phyloP scores from a whole-genome alignment of 30 jellyfish, hydroid and myxozoan genomes.

The Hydractinia echinata region DNA sequence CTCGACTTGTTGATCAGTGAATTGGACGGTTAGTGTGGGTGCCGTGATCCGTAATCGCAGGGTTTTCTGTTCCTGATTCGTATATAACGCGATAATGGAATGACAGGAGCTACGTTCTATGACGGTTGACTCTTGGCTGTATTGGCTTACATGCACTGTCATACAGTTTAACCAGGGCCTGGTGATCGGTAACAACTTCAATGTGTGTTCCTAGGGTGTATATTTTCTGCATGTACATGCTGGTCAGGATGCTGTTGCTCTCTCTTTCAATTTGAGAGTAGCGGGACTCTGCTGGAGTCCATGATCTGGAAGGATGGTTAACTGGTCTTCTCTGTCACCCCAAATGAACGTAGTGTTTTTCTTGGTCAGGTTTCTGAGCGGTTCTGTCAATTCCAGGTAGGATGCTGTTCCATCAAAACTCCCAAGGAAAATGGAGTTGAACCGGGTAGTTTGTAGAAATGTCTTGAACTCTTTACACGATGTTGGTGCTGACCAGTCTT shows the following conservation, averaged over 20 bases:
- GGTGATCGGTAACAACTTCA: conserved; percentile 6
- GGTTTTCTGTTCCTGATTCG: neutral
- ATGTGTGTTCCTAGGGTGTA: conserved; percentile 2
- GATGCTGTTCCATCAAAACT: neutral
- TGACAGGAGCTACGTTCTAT: neutral
- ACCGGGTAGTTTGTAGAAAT: neutral
- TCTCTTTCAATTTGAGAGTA: neutral
- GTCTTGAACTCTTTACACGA: neutral
- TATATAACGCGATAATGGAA: neutral
- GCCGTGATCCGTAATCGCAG: neutral
- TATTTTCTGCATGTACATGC: neutral
- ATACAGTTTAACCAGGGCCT: neutral
- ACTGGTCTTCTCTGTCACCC: neutral
- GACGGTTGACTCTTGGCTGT: too few species aligned
- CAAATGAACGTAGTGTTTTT: neutral
- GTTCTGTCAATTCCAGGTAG: neutral
- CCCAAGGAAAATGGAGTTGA: neutral
- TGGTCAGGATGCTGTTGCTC: neutral
- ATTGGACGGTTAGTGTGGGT: neutral
- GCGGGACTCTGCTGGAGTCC: neutral
- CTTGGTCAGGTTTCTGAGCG: neutral
- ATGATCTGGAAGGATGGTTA: neutral
- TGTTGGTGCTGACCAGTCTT: neutral
- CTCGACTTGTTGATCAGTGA: neutral
- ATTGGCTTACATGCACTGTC: neutral